A percentile compares a stretch with the other conserved stretches of the same genome.
These are phyloP conservation scores for Pammene fasciana DNA, from an alignment of 2,888 invertebrate genomes.

Conservation along the genomic window DNA sequence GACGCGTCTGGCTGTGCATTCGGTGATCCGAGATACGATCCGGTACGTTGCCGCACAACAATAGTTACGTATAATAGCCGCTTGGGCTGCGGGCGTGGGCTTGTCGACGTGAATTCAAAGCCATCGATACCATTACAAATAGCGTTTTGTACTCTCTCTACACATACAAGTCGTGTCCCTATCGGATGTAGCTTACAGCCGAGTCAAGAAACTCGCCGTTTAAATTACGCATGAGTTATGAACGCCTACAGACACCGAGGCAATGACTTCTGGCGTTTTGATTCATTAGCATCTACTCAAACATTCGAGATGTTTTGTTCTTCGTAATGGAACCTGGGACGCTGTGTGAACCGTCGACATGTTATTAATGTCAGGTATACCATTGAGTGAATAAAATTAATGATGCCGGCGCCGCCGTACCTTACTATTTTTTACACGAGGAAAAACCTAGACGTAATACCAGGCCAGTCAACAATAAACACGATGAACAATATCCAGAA, in stretches of 20 bases:
- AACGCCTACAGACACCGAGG: conserved; percentile 69
- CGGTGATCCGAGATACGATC: conserved; percentile 53
- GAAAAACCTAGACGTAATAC: conserved; percentile 17
- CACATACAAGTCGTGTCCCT: conserved; percentile 46
- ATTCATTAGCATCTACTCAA: conserved; percentile 68
- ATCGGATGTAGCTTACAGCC: conserved; percentile 52
- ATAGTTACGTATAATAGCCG: conserved; percentile 56
- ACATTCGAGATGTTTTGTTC: conserved; percentile 48
- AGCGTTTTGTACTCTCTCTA: conserved; percentile 52
- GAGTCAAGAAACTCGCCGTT: conserved; percentile 76
- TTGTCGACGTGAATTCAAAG: conserved; percentile 49
- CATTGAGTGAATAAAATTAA: conserved; percentile 10
- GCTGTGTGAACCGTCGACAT: conserved; percentile 22
- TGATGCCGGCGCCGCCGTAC: neutral
- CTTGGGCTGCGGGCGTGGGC: conserved; percentile 51
- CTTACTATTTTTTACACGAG: neutral
- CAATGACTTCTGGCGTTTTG: conserved; percentile 73
- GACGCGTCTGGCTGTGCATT: conserved; percentile 56
- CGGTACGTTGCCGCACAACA: conserved; percentile 55
- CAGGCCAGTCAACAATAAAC: neutral
- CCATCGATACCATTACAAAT: conserved; percentile 46
- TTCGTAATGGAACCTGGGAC: conserved; percentile 41
- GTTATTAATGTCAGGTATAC: conserved; percentile 15
- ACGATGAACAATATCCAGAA: conserved; percentile 19
- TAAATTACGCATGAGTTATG: conserved; percentile 76